Evolutionary conservation across 2,113 vertebrate genomes (phyloP).

Genomic region (Dissostichus mawsoni): DNA sequence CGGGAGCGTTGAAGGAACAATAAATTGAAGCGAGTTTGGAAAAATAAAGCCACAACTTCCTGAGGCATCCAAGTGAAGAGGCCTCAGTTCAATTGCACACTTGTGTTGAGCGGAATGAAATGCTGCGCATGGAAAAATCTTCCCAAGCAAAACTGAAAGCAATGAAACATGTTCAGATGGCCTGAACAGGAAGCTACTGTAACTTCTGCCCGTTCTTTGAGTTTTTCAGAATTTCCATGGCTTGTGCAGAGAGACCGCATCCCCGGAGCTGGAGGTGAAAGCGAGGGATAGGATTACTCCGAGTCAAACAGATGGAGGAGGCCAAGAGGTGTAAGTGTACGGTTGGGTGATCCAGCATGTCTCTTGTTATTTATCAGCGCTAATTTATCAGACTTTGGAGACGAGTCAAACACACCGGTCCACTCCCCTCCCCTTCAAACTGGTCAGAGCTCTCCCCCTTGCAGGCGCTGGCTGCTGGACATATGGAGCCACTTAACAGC

Average conservation of each 20-base stretch:
- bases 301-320: conserved; percentile 43
- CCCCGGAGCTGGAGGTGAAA: conserved; percentile 41
- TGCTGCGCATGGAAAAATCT: conserved; percentile 58
- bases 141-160: conserved; percentile 42
- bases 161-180: conserved; percentile 52
- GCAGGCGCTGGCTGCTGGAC: conserved; percentile 63
- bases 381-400: conserved; percentile 57
- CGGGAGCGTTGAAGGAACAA: conserved; percentile 7
- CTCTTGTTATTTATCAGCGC: conserved; percentile 57
- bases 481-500: conserved; percentile 85
- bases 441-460: conserved; percentile 47
- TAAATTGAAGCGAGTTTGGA: conserved; percentile 53
- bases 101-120: conserved; percentile 23
- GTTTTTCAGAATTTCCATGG: conserved; percentile 50
- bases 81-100: conserved; percentile 8
- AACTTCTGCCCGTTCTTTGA: conserved; percentile 31
- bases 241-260: conserved; percentile 16
- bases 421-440: conserved; percentile 29
- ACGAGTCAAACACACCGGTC: conserved; percentile 44
- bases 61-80: conserved; percentile 36
- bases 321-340: conserved; percentile 53
- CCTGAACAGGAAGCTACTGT: conserved; percentile 50
- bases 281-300: conserved; percentile 48
- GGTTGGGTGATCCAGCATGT: conserved; percentile 44
- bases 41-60: conserved; percentile 65